Percentiles rank a stretch among this genome's conserved stretches.
Evolutionary conservation across 2,797 vertebrate species (phyloP).

Genomic region (Heteromormyrus szaboi): DNA sequence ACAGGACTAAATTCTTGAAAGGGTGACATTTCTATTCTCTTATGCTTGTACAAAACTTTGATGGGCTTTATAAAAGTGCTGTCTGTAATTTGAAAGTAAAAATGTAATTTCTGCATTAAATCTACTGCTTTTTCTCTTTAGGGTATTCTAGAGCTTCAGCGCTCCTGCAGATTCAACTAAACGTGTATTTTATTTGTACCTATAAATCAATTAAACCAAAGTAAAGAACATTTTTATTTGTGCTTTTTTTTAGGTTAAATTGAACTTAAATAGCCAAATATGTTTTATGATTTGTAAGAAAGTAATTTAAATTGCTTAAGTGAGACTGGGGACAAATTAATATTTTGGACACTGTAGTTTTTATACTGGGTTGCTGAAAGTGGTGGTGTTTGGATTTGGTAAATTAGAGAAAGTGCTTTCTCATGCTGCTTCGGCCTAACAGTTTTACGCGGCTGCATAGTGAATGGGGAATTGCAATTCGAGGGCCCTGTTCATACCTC

Average conservation of each 20-base stretch:
- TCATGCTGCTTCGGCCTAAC: not conserved
- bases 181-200: not conserved
- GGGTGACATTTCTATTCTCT: constrained; percentile 12
- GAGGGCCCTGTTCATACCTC: not conserved
- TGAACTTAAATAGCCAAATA: not conserved
- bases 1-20: not conserved
- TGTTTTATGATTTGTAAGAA: not conserved
- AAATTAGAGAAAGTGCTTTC: not conserved
- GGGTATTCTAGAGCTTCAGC: constrained; percentile 7
- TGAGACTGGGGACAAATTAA: not conserved
- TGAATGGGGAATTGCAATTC: not conserved
- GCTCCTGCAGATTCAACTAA: not conserved
- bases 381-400: not conserved
- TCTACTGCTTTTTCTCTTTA: constrained; percentile 4
- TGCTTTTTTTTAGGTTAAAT: not conserved
- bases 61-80: constrained; percentile 9
- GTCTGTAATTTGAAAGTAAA: constrained; percentile 7
- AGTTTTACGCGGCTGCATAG: not conserved
- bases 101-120: constrained; percentile 16
- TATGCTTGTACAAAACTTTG: not conserved
- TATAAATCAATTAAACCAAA: not conserved
- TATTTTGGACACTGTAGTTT: not conserved
- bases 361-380: not conserved
- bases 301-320: not conserved
- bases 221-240: not conserved